These are phyloP conservation scores for Pandemis heparana DNA, from an alignment of 2,888 invertebrate genomes.

Conservation along the genomic window DNA sequence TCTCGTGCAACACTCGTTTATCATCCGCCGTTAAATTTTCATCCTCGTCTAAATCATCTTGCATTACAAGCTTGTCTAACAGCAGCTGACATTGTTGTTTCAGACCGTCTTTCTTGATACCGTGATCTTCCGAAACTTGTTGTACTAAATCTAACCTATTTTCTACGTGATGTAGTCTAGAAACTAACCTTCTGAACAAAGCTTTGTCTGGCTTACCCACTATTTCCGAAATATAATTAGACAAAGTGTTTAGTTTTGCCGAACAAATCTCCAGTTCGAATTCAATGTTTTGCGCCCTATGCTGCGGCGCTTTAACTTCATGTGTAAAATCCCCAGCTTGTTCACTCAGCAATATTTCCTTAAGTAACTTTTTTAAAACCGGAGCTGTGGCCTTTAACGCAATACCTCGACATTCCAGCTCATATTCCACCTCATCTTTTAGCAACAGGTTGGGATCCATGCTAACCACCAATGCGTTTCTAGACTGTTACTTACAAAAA, in stretches of 20 bases:
- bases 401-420: constrained; percentile 5
- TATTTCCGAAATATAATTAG: constrained; percentile 10
- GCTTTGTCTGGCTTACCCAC: constrained; percentile 9
- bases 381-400: neutral
- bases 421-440: neutral
- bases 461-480: neutral
- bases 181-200: constrained; percentile 4
- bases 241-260: constrained; percentile 1
- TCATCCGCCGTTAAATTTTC: neutral
- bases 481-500: neutral
- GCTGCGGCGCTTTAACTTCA: neutral
- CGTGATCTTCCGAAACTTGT: neutral
- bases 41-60: neutral
- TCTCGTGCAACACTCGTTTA: neutral
- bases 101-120: neutral
- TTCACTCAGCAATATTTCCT: neutral
- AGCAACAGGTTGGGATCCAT: constrained; percentile 8
- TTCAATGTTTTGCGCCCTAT: neutral
- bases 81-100: neutral
- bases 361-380: constrained; percentile 1
- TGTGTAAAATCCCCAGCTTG: neutral
- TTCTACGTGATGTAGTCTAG: constrained; percentile 10
- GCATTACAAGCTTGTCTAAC: neutral
- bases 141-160: neutral
- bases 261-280: constrained; percentile 6